Evolutionary conservation across 1,140 invertebrate genomes (phyloP), one percentile per base, ranked within the genome.

Genomic region (Chrysomallon squamiferum): DNA sequence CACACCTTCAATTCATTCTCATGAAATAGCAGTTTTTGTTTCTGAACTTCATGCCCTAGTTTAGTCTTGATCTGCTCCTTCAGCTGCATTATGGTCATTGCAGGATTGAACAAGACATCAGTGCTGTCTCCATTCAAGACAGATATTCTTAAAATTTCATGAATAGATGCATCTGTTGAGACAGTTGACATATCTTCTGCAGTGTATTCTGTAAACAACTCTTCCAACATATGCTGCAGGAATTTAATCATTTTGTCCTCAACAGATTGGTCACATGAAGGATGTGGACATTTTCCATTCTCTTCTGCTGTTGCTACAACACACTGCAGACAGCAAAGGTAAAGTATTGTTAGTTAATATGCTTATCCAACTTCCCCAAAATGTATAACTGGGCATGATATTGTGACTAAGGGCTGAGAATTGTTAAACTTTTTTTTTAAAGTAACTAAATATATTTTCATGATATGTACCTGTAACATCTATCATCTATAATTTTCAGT

Each of bases 11-110:
- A 33, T 18, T 35, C 56, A 27, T 15, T 62, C 7, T 43, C 59
- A 13, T 62, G 62, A 45, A 50, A 70, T 15, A 70, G 7, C n/a
- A 70, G 38, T 32, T 61, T 64, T 35, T 70, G 68, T 59, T 70
- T 33, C 15, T 57, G 7, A 9, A 45, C 22, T 13, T 61, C 27
- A 9, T 61, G 38, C 3, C 33, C 33, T 2, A 66, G 27, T 30
- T 66, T 18, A 27, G 27, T 32, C 22, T 59, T 18, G 6, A 70
- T 59, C 56, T 62, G n/a, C 27, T 56, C 50, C 38, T 70, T 70
- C 54, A 70, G 15, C 30, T 59, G 27, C 4, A 25, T 9, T 27
- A 70, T 52, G 4, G 68, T 66, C 63, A 66, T 66, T 4, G 52
- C 20, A 11, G 41, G 20, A 20, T 45, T 59, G 47, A 32, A 64